Base-by-base conservation (phyloP, 2,888 invertebrate species). In the Onthophagus sagittarius region DNA sequence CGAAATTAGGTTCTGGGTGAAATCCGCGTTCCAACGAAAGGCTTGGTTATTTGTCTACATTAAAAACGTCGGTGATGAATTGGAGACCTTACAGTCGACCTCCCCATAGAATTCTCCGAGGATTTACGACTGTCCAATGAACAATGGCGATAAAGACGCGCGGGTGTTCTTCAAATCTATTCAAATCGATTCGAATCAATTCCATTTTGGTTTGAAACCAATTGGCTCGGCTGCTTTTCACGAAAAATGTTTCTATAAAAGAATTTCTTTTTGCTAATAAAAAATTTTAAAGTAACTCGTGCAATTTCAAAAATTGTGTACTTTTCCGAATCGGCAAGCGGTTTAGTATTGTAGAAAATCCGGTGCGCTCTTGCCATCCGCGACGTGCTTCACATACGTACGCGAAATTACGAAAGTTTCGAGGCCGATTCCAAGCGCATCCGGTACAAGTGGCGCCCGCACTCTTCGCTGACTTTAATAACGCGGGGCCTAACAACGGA, bases 51-150 rank as follows among this genome's bases (percentile, higher is more conserved):
- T 67, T 67, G 67, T 67, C 67, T 67, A 67, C 67, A 67, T 67
- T 67, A 67, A 67, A 67, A 67, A 67, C 67, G 67, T 67, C 67
- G 31, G 67, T 67, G 67, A 67, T 67, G 67, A 67, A 67, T 67
- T 32, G 67, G 39, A 11, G 39, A 53, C 39, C 6, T 53, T 53
- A 11, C 39, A 53, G 39, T 53, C 39, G 39, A 53, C 39, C 39
- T 53, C 11, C 39, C 11, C 39, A 7, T 4, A 9, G 11, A 11
- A 53, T 9, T 53, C 11, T 11, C 39, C 39, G 39, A 53, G 39
- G 6, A 53, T 53, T 53, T 53, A 53, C 39, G 39, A 53, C 39
- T 53, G 39, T 53, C 39, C 39, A 53, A 53, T 53, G 39, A 53
- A 53, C 39, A 53, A 53, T 53, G 39, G 39, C 39, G 39, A 53